Conservation (phyloP, 2,888 invertebrate species). For the Xestia c-nigrum region DNA sequence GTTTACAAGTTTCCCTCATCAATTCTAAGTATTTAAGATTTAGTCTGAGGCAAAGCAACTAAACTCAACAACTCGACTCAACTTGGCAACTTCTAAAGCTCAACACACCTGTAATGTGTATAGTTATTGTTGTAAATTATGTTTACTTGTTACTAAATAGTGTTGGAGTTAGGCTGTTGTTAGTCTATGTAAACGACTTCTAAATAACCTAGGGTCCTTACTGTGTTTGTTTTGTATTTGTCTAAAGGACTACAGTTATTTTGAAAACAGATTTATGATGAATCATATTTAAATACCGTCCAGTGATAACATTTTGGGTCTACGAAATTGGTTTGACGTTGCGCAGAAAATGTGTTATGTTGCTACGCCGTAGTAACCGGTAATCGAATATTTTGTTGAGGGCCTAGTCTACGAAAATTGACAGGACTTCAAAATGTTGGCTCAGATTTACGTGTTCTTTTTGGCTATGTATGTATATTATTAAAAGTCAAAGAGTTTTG, state of each 20-base stretch:
- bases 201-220: conserved; percentile 2
- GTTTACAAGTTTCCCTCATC: conserved; percentile 53
- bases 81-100: conserved; percentile 47
- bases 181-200: conserved; percentile 14
- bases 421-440: no score
- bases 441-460: no score
- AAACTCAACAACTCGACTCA: conserved; percentile 26
- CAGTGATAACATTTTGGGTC: neutral
- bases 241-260: neutral
- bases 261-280: neutral
- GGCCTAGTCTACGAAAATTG: no score
- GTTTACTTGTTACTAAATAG: conserved; percentile 25
- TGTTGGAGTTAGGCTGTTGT: conserved; percentile 5
- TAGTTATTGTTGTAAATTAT: conserved; percentile 41
- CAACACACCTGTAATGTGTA: conserved; percentile 44
- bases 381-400: neutral
- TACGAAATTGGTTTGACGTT: neutral
- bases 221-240: neutral
- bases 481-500: no score
- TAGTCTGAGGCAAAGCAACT: conserved; percentile 31
- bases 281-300: neutral
- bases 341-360: no score
- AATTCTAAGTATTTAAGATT: conserved; percentile 61
- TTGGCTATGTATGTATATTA: no score
- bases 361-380: conserved; percentile 16